Evolutionary conservation across 2,888 invertebrate species (phyloP), one percentile per base, ranked within the genome.

Genomic region (Catocala nupta): DNA sequence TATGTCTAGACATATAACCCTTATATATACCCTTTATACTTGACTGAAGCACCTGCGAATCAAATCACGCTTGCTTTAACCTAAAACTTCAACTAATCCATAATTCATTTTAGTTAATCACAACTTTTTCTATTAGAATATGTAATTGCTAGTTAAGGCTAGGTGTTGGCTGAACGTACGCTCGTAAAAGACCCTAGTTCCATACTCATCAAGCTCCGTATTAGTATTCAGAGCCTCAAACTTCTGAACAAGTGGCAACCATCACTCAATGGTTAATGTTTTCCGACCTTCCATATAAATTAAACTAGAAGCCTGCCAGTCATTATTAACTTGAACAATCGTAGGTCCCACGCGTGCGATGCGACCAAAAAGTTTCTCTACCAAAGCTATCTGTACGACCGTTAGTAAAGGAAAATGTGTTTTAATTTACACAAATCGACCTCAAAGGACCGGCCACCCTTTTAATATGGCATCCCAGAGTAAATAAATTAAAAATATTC

Each of bases 311-410:
- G 63, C 44, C 55, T 52, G 52, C 67, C 57, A 57, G 66, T 74
- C 78, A 75, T 82, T 82, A 81, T 78, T 76, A 79, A 79, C 68
- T 75, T 73, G 57, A 57, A 69, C 65, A 75, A 80, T 73, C 71
- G 72, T 48, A 50, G 59, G 73, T 77, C 82, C 75, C 73, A 33
- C 25, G 79, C 63, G 82, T 58, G 70, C 65, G 67, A 78, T 81
- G 65, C 25, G 65, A 72, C 80, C 75, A 78, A 79, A 83, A 83
- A 82, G 71, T 84, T 83, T 74, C 7, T 7, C 49, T 50, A 52
- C 59, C 63, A 65, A 56, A 63, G 66, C 67, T 77, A 67, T 70
- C 62, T 63, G 51, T 57, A 6, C 51, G 48, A 55, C 68, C 70
- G 65, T 71, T 72, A 60, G 52, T 11, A 49, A 57, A 59, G 54